Evolutionary conservation across 1,140 invertebrate species (phyloP).

Genomic region (Araneus ventricosus): DNA sequence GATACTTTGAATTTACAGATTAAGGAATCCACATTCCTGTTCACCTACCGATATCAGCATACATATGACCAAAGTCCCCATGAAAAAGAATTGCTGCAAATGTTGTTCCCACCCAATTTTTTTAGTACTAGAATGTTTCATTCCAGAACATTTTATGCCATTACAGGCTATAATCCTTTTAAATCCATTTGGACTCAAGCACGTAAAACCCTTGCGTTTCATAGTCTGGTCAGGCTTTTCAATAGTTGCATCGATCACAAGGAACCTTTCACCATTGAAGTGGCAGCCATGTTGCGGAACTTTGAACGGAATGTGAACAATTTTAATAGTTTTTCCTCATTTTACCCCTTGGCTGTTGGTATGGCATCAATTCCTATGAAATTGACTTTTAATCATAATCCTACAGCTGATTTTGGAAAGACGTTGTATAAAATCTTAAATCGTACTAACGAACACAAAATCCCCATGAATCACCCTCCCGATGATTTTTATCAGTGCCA

Average conservation of each 20-base stretch:
- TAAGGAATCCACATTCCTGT: background rate
- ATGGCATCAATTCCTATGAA: background rate
- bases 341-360: background rate
- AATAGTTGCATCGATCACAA: background rate
- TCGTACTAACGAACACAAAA: background rate
- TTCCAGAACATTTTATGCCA: background rate
- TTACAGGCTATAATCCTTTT: background rate
- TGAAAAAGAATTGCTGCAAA: background rate
- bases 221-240: background rate
- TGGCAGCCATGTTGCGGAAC: background rate
- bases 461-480: background rate
- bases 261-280: background rate
- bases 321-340: background rate
- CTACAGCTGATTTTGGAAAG: background rate
- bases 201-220: background rate
- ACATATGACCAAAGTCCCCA: background rate
- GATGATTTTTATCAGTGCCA: constrained; percentile 1
- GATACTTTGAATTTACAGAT: background rate
- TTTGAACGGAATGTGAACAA: background rate
- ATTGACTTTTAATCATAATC: background rate
- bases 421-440: background rate
- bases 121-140: background rate
- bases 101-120: background rate
- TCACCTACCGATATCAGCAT: background rate
- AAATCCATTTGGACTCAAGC: background rate